Evolutionary conservation across 92 coral and sea anemone genomes (phyloP), one percentile per base, ranked within the genome.

Genomic region (Porites rus): DNA sequence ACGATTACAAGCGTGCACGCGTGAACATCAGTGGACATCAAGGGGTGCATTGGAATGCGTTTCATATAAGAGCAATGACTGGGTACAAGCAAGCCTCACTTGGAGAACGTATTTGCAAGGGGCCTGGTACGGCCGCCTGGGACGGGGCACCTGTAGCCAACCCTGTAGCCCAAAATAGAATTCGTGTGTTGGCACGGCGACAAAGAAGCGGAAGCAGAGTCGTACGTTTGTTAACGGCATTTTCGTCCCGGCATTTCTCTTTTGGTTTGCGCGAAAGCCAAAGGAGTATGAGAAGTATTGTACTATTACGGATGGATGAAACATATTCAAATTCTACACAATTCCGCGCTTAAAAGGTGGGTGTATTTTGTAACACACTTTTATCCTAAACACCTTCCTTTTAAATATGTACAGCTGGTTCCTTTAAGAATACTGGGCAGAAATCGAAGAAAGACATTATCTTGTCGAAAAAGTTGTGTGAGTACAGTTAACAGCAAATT

Each of bases 131-230:
- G 5, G 46, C 5, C 46, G 46, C 46, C 46, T 38, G 46, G 46
- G 46, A 38, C 46, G 51, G 43, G 10, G 50, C 72, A 21, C 72
- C 72, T 11, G 72, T 21, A 20, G 28, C 72, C 69, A 2, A 10
- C 10, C 38, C 25, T 3, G 69, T 8, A 22, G 25, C 10, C 17
- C 17, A 50, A 17, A 79, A 50, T 38, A 4, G 14, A 19, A 11
- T 17, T 22, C 21, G 22, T n/a, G 20, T 11, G 86, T 81, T 81
- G 86, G 12, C 69, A 70, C 71, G 77, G 78, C 60, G 12, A 56
- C 20, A 19, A 58, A 59, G 38, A 54, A 71, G 68, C 77, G 77
- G 86, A 81, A 70, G 69, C 69, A 1, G 62, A 50, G 65, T 54
- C 75, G 25, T 52, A 64, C 24, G 75, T 53, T 81, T 60, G 38